Evolutionary conservation across 2,888 invertebrate genomes (phyloP), one percentile per base, ranked within the genome.

Genomic region (Perizoma flavofasciatum): DNA sequence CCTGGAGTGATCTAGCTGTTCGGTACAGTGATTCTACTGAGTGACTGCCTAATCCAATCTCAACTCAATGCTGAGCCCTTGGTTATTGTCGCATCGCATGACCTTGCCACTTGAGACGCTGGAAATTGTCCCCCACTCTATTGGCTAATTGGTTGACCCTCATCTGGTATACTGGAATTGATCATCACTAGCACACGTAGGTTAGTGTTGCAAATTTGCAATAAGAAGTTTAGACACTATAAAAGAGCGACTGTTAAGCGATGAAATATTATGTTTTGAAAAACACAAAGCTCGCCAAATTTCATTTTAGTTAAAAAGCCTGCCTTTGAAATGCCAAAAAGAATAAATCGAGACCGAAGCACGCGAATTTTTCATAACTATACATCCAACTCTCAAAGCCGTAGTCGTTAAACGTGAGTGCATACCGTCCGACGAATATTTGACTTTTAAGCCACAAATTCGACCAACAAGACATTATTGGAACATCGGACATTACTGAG

Each of bases 351-450:
- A 59, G 59, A 55, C 51, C 60, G 46, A 64, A 51, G 60, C 62
- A 57, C 60, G 59, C 61, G 50, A 51, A 47, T 55, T 49, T 50
- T 53, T 59, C 59, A 61, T 65, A 65, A 61, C 65, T 58, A 65
- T 52, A 49, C 55, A 61, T 59, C 49, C 48, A 22, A 44, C 57
- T 62, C 55, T 64, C 67, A 66, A 67, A 67, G 62, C 65, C 41
- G 55, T 22, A 35, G 39, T 62, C 62, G 66, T 60, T 57, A 61
- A 59, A 56, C 61, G 60, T 67, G 63, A 67, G 57, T 64, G 61
- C 58, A 65, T 61, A 61, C 45, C 49, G 55, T 34, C 60, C 62
- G 39, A 48, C 58, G 51, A 64, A 62, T 51, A 61, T 61, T 50
- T 52, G 46, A 56, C 52, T 67, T 63, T 59, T 49, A 1, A 55